A percentile compares a stretch with the other conserved stretches of the same genome.
Conservation (phyloP, 2,888 invertebrate genomes). For the Volucella inanis region DNA sequence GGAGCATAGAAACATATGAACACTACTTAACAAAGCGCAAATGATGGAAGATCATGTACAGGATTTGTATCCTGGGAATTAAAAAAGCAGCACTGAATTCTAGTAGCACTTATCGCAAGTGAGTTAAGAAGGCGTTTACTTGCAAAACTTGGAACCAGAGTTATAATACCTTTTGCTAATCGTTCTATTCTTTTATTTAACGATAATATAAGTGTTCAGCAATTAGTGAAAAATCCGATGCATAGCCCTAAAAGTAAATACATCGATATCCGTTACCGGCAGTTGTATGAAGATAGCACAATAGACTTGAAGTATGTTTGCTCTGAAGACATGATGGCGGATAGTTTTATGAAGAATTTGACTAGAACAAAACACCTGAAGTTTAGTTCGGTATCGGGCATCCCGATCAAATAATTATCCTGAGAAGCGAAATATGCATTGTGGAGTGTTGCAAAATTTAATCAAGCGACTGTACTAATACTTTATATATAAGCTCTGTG, state of each 20-base stretch:
- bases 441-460: too few relatives aligned
- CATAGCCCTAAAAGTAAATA: conserved; percentile 39
- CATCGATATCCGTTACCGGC: conserved; percentile 42
- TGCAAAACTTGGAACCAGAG: conserved; percentile 34
- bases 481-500: too few relatives aligned
- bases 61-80: conserved; percentile 15
- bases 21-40: background rate
- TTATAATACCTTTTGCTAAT: conserved; percentile 3
- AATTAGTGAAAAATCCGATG: conserved; percentile 39
- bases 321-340: conserved; percentile 37
- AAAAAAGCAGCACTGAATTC: background rate
- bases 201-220: conserved; percentile 39
- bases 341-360: conserved; percentile 41
- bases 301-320: conserved; percentile 18
- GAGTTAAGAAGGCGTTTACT: conserved; percentile 45
- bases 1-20: conserved; percentile 13
- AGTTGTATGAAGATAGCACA: conserved; percentile 20
- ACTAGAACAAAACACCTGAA: too few relatives aligned
- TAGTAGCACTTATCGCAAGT: conserved; percentile 16
- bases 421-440: too few relatives aligned
- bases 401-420: too few relatives aligned
- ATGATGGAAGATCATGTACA: background rate
- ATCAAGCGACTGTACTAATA: too few relatives aligned
- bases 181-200: conserved; percentile 16
- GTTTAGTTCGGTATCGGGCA: too few relatives aligned